phyloP scores from a whole-genome alignment of 2,797 vertebrate species.

The Naso thynnoides region DNA sequence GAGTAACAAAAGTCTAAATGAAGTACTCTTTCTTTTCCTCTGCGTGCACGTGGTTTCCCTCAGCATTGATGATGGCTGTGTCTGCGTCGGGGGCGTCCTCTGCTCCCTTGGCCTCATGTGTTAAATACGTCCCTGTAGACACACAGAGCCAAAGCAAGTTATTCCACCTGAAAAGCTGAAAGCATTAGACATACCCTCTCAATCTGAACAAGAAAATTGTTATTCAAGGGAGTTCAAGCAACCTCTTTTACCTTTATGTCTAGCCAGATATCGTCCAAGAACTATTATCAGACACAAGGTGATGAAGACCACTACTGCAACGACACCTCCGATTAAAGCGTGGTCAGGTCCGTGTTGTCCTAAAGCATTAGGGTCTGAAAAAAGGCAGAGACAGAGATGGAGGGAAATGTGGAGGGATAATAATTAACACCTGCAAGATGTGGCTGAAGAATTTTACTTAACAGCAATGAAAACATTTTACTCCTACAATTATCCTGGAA shows the following conservation, averaged over 20 bases:
- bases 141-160: constrained; percentile 47
- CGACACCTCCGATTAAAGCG: constrained; percentile 97
- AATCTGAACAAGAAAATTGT: constrained; percentile 7
- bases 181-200: constrained; percentile 4
- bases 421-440: constrained; percentile 29
- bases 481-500: constrained; percentile 35
- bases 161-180: constrained; percentile 20
- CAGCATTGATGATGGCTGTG: constrained; percentile 99
- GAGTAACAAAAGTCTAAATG: constrained; percentile 91
- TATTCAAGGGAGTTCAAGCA: constrained; percentile 23
- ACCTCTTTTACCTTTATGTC: constrained; percentile 96
- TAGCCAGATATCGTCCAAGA: constrained; percentile 97
- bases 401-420: constrained; percentile 18
- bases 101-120: constrained; percentile 99
- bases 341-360: constrained; percentile 94
- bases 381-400: constrained; percentile 23
- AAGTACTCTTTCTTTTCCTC: constrained; percentile 99
- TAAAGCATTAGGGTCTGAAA: constrained; percentile 94
- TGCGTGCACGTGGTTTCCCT: constrained; percentile 98
- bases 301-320: constrained; percentile 99
- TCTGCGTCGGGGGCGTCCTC: constrained; percentile 99
- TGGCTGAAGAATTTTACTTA: constrained; percentile 37
- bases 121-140: constrained; percentile 96
- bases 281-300: constrained; percentile 99
- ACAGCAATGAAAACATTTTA: constrained; percentile 42